phyloP scores from a whole-genome alignment of 2,797 vertebrate species.

The Synaphobranchus kaupii region DNA sequence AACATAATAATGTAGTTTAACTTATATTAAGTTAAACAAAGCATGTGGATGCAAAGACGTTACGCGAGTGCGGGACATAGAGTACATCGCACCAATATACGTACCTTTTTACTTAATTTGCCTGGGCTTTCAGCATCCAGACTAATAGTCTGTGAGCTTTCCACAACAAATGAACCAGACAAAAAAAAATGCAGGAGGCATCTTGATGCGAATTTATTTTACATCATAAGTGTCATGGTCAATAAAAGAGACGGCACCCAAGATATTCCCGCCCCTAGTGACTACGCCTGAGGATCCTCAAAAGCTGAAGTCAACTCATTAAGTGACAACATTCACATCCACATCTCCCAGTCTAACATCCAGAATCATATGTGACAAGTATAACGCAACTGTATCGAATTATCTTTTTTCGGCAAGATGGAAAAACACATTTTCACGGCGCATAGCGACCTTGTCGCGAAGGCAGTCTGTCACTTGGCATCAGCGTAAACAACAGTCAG shows the following conservation, averaged over 20 bases:
- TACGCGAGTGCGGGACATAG: neutral
- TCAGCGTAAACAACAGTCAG: neutral
- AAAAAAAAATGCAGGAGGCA: neutral
- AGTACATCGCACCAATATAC: neutral
- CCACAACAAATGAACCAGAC: neutral
- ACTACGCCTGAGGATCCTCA: neutral
- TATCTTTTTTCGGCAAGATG: neutral
- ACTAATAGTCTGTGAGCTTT: neutral
- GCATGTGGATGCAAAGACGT: neutral
- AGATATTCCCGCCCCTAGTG: neutral
- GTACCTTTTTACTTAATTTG: neutral
- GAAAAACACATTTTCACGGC: neutral
- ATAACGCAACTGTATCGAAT: neutral
- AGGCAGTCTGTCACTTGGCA: conserved; percentile 8
- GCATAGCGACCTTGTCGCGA: neutral
- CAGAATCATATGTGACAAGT: neutral
- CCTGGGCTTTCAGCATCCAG: neutral
- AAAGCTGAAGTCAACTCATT: neutral
- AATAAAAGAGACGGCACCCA: neutral
- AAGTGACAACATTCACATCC: neutral
- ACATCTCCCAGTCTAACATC: neutral
- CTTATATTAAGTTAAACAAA: neutral
- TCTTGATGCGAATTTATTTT: neutral
- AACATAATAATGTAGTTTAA: neutral
- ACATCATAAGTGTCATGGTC: neutral